Evolutionary conservation across 1,140 invertebrate genomes (phyloP), one percentile per base, ranked within the genome.

Genomic region (Eumeta japonica): DNA sequence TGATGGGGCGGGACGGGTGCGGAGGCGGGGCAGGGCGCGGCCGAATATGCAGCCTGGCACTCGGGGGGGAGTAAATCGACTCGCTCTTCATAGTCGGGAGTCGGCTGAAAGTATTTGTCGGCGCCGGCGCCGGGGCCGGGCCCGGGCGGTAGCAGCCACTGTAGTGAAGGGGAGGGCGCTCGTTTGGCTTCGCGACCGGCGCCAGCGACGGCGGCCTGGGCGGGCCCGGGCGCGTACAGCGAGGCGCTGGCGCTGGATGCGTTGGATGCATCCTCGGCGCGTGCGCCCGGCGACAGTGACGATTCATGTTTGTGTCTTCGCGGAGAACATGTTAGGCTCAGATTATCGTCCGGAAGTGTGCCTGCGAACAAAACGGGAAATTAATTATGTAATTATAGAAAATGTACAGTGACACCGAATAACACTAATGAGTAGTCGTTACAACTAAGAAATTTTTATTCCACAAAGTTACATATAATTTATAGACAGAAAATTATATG

Each of bases 191-290:
- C 57, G n/a, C n/a, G n/a, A n/a, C n/a, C n/a, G 41, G 43, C 46
- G 45, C 39, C 50, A 41, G 65, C 62, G 41, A 61, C 64, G 9
- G 62, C 55, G 5, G 41, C 30, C 24, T 37, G 54, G 37, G 29
- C 52, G 56, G n/a, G 5, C 10, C 10, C 31, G 34, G 68, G 62
- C 28, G 79, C 76, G 68, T 81, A 84, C 79, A 83, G 83, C 48
- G 67, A 70, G 10, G 75, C 66, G 58, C 79, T 84, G 34, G 83
- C 79, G 52, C 78, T 82, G 62, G 81, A 80, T 65, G 80, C 77
- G 70, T 81, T 79, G 66, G 81, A 84, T 55, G 83, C 82, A 52
- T 89, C 86, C 63, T 90, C 87, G 50, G 87, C 86, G 48, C 83
- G 82, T 38, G 81, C 81, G 37, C 81, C 79, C 39, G 76, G 79